Conservation (phyloP, 2,888 invertebrate genomes). For the Spisula solida region DNA sequence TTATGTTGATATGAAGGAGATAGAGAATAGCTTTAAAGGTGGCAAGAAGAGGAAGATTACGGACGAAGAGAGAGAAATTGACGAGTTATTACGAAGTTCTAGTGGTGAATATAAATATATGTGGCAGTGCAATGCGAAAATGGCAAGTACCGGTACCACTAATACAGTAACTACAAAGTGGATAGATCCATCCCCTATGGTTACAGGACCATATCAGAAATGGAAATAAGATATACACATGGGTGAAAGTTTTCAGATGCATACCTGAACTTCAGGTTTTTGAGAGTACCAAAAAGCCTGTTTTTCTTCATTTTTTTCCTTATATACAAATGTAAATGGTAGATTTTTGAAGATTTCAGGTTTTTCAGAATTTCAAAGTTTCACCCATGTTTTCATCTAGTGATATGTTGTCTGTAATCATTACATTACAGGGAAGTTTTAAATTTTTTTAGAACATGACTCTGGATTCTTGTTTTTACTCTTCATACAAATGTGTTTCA, state of each 20-base stretch:
- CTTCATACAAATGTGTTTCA: no score
- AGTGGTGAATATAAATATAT: constrained; percentile 80
- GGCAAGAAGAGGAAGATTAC: constrained; percentile 74
- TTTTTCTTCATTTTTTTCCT: no score
- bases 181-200: constrained; percentile 84
- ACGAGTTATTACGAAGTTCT: constrained; percentile 64
- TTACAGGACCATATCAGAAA: constrained; percentile 86
- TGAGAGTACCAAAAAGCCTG: no score
- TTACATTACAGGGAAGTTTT: background rate
- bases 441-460: no score
- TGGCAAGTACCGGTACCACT: constrained; percentile 81
- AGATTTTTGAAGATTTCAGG: no score
- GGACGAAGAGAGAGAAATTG: constrained; percentile 60
- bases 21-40: constrained; percentile 74
- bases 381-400: no score
- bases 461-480: no score
- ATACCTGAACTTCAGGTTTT: no score
- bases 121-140: constrained; percentile 80
- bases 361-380: no score
- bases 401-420: background rate
- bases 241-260: background rate
- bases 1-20: constrained; percentile 66
- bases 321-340: no score
- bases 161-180: constrained; percentile 83
- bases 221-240: constrained; percentile 77